Evolutionary conservation across 2,113 vertebrate genomes (phyloP).

Genomic region (Craseonycteris thonglongyai): DNA sequence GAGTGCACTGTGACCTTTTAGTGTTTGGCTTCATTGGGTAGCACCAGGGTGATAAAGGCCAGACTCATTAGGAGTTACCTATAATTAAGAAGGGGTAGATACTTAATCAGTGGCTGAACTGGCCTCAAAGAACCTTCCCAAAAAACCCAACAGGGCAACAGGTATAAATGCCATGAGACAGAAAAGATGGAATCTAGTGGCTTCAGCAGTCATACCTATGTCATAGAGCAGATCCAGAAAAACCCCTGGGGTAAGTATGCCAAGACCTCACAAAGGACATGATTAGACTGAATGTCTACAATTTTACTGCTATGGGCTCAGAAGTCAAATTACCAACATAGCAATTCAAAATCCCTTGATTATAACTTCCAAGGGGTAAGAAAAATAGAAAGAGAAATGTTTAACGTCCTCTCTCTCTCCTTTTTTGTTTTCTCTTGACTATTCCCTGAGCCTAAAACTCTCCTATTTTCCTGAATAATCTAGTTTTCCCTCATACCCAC

Average conservation of each 20-base stretch:
- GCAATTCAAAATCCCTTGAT: not conserved
- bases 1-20: not conserved
- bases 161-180: not conserved
- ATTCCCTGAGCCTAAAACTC: not conserved
- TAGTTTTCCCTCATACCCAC: not conserved
- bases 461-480: not conserved
- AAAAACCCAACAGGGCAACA: not conserved
- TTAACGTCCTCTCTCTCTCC: not conserved
- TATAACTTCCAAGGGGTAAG: not conserved
- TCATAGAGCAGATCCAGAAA: not conserved
- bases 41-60: not conserved
- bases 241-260: not conserved
- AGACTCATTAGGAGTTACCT: not conserved
- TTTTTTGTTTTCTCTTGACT: not conserved
- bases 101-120: not conserved
- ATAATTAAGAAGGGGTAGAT: not conserved
- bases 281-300: not conserved
- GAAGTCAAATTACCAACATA: not conserved
- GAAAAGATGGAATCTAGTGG: not conserved
- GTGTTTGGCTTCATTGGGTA: not conserved
- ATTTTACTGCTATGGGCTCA: not conserved
- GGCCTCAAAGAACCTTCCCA: not conserved
- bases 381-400: not conserved
- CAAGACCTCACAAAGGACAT: not conserved
- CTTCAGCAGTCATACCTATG: not conserved